Evolutionary conservation across 2,888 invertebrate species (phyloP), one percentile per base, ranked within the genome.

Genomic region (Acrobasis consociella): DNA sequence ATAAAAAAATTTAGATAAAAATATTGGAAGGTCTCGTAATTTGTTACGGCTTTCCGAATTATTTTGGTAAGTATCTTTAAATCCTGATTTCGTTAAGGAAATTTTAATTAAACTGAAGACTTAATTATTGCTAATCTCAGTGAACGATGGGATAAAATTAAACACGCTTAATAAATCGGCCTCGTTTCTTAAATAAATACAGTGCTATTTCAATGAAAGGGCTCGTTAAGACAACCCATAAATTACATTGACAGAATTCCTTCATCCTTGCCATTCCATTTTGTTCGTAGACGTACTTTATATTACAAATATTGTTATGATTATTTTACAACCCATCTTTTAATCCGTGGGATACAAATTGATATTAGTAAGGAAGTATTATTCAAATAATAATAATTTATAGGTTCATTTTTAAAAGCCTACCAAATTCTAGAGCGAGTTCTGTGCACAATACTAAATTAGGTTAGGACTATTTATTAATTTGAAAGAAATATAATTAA

Each of bases 21-120:
- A 11, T 11, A 42, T 42, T 9, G 7, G 11, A 42, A 42, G n/a
- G n/a, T n/a, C 42, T 42, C 11, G 11, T 46, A 46, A 46, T 46
- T 46, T 46, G 46, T n/a, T 13, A 46, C 31, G 52, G 31, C 56
- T 56, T 56, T 22, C 11, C 13, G 8, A 56, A 56, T 42, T 42
- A 42, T 56, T 38, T 38, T 37, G 55, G 8, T 52, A 11, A 55
- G 39, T 16, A 39, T 42, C 56, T 42, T 22, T 22, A 46, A 22
- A 16, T 22, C 22, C 15, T 42, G 17, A 42, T 56, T 42, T 42
- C 42, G 42, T 42, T 56, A 42, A 17, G 42, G 22, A 56, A 56
- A 56, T 22, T 55, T 56, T 42, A 56, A 56, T 56, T 56, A 56
- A 56, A 42, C 56, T 11, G 56, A 22, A 56, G 56, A 56, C 42